Conservation (phyloP, 2,888 invertebrate species). For the Lepidochrysops patricia region DNA sequence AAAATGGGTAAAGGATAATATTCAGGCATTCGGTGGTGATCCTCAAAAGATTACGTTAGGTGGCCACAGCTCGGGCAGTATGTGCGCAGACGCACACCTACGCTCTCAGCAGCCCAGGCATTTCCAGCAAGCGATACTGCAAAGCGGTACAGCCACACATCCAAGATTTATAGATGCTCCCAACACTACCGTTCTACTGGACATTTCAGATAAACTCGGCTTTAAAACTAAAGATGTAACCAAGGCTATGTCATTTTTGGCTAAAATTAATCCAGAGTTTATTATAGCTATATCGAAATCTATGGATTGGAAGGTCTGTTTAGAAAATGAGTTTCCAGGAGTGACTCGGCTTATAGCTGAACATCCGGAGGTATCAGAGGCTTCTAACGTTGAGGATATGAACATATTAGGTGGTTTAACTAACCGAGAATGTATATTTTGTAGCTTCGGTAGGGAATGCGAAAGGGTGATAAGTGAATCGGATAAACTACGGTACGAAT, state of each 20-base stretch:
- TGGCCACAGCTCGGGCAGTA: conserved; percentile 10
- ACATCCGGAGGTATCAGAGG: background rate
- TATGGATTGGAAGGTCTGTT: background rate
- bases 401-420: background rate
- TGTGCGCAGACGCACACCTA: background rate
- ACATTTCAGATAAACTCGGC: background rate
- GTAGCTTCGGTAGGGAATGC: background rate
- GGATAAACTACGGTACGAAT: background rate
- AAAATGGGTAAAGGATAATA: conserved; percentile 32
- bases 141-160: conserved; percentile 5
- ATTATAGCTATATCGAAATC: background rate
- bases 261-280: background rate
- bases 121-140: conserved; percentile 13
- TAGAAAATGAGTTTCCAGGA: background rate
- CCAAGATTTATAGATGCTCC: background rate
- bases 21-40: conserved; percentile 31
- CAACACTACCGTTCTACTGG: background rate
- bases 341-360: background rate
- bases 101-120: background rate
- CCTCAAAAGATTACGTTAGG: conserved; percentile 19
- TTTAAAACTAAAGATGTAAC: background rate
- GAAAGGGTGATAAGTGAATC: background rate
- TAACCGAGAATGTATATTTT: background rate
- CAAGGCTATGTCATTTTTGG: background rate
- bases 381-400: background rate